These are phyloP conservation scores for Leptobrachium leishanense DNA, from an alignment of 2,113 vertebrate species.

Conservation along the genomic window DNA sequence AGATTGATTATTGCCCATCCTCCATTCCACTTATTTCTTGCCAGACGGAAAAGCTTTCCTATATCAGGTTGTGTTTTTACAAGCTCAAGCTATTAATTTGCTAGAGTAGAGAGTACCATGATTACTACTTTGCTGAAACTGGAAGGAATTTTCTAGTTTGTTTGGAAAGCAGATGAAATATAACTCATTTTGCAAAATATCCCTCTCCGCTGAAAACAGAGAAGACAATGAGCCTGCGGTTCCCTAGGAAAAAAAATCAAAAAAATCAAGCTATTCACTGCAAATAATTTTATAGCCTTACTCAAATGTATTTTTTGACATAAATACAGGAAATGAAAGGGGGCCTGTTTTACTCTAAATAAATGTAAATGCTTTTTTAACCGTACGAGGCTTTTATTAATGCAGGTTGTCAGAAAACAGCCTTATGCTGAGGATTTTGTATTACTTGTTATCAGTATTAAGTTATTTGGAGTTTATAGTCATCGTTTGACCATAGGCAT, in stretches of 20 bases:
- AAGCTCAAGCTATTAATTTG: constrained; percentile 46
- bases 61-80: constrained; percentile 45
- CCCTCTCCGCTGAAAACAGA: constrained; percentile 3
- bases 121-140: constrained; percentile 36
- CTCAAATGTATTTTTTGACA: constrained; percentile 1
- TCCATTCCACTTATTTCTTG: constrained; percentile 18
- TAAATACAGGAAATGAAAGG: no score
- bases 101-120: constrained; percentile 31
- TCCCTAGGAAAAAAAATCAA: not conserved
- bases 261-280: not conserved
- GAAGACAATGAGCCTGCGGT: constrained; percentile 7
- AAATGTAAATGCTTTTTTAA: no score
- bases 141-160: constrained; percentile 38
- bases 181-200: constrained; percentile 28
- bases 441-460: no score
- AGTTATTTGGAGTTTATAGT: no score
- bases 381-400: no score
- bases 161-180: constrained; percentile 32
- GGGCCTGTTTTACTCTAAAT: no score
- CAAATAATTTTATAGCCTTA: constrained; percentile 6
- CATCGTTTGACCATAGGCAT: no score
- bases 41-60: constrained; percentile 25
- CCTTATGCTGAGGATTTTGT: no score
- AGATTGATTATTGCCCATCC: constrained; percentile 25
- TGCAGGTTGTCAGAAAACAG: no score